Evolutionary conservation across 2,888 invertebrate species (phyloP), one percentile per base, ranked within the genome.

Genomic region (Pyrochroa serraticornis): DNA sequence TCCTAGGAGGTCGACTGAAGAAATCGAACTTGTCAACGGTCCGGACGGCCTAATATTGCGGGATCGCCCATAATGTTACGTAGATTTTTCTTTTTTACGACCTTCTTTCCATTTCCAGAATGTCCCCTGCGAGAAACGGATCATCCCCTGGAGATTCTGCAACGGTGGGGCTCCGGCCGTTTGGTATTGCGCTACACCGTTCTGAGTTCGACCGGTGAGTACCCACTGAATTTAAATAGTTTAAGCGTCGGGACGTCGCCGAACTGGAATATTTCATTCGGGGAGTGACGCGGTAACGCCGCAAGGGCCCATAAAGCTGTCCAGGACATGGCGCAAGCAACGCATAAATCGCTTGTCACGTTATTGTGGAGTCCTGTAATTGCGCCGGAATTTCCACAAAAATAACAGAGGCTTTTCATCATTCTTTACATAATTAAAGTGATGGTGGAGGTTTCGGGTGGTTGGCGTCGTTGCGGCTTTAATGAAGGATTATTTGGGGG

Each of bases 131-230:
- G 82, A 52, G 85, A 85, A 65, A 81, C 82, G 37, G 87, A 87
- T 69, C 78, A 84, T 66, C 87, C 87, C 0, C 73, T 87, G 71
- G 87, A 87, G 69, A 82, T 87, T 65, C 83, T 85, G n/a, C 81
- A 84, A 58, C 81, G 84, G 35, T 82, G 85, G 78, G 80, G 79
- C 39, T 77, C 79, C n/a, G 85, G 85, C 45, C 83, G 85, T 69
- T 82, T 87, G 62, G 82, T 85, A 12, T 81, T 87, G 65, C 83
- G 85, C 55, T 87, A 87, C 75, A 81, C 81, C 1, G 72, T 76
- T 2, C 70, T 79, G 41, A 74, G 73, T 58, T 67, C 74, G 53
- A 70, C 77, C 51, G 77, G 78, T 78, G 65, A 76, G 77, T 71
- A 43, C 38, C 10, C 14, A 12, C 35, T 31, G 13, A 22, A 36